Base-by-base conservation (phyloP, 2,888 invertebrate species). In the Drosophila anomalipes region DNA sequence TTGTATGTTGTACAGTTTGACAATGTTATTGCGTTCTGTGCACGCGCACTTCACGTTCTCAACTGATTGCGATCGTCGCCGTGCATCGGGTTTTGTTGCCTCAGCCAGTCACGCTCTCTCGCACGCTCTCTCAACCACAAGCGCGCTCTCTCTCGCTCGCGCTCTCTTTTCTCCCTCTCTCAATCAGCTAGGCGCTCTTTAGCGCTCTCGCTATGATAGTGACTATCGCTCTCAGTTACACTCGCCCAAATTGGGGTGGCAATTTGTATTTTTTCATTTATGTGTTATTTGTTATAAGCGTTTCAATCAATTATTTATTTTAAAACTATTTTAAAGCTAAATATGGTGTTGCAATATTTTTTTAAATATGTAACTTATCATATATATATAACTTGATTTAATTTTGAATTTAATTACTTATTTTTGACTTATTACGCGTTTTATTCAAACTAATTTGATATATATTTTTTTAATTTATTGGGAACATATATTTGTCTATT, bases 21-120 rank as follows among this genome's bases (percentile, higher is more conserved):
- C 39, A 59, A 22, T 30, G 28, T 30, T 12, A 39, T 37, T 70
- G 19, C 59, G 86, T 71, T 82, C 75, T 81, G 64, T 68, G 70
- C 77, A 75, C 79, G 77, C 79, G 74, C 82, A 78, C 70, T 77
- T 80, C 81, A 81, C 78, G 83, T 81, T 77, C 75, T 79, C 86
- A 76, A 90, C 87, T 90, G 90, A 83, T 77, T 82, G 74, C 75
- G 89, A 86, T 89, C 86, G 81, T 59, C 57, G 47, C 41, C 65
- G 69, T 77, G 84, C 83, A 81, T 72, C 78, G 86, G 57, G 82
- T 90, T 90, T 90, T 91, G 91, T 86, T 87, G 77, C 53, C 77
- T 74, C 52, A 32, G 59, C 47, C 64, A 39, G 32, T 19, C 47
- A 33, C 64, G 49, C 60, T 51, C 51, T 41, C 71, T 44, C 58